Evolutionary conservation across 2,888 invertebrate genomes (phyloP).

Genomic region (Trichopoda pennipes): DNA sequence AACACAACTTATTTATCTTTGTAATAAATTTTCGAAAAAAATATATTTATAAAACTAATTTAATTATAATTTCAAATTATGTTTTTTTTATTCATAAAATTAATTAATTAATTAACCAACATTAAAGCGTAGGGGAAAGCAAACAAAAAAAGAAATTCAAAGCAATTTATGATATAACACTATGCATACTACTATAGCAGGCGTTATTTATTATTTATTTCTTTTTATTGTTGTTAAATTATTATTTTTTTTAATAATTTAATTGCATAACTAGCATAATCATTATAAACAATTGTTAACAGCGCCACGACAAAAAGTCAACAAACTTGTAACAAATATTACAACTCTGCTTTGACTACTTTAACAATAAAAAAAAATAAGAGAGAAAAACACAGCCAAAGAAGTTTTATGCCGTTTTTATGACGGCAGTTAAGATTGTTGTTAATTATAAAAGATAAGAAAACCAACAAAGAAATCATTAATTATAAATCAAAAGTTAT

Average conservation of each 20-base stretch:
- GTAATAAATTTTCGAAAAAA: background rate
- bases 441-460: slow-evolving; percentile 4
- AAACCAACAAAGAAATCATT: slow-evolving; percentile 8
- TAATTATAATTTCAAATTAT: background rate
- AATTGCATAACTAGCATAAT: slow-evolving; percentile 51
- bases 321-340: slow-evolving; percentile 45
- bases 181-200: background rate
- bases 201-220: background rate
- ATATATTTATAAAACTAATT: no score
- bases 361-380: background rate
- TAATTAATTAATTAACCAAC: background rate
- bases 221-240: background rate
- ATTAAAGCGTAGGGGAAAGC: background rate
- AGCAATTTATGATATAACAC: slow-evolving; percentile 60
- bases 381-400: background rate
- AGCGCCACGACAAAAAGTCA: slow-evolving; percentile 46
- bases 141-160: slow-evolving; percentile 11
- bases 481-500: slow-evolving; percentile 17
- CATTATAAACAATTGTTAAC: slow-evolving; percentile 43
- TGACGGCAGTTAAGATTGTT: slow-evolving; percentile 4
- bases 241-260: slow-evolving; percentile 40
- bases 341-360: background rate
- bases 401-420: background rate
- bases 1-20: background rate
- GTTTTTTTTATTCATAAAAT: background rate